Evolutionary conservation across 2,888 invertebrate genomes (phyloP).

Genomic region (Xestoiulus laeticollis): DNA sequence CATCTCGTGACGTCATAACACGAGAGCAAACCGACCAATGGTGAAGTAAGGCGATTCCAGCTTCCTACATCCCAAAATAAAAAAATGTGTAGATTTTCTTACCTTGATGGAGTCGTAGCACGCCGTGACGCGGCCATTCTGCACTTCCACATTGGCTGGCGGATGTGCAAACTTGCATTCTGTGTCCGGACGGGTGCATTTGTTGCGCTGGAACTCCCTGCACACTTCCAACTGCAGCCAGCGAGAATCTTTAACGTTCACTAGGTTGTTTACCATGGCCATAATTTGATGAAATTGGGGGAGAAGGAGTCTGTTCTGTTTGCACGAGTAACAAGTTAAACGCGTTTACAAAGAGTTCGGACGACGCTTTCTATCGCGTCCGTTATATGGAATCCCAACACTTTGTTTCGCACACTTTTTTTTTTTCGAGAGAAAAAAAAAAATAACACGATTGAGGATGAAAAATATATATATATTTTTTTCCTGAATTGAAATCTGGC

Average conservation of each 20-base stretch:
- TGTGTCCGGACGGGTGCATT: constrained; percentile 98
- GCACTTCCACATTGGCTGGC: constrained; percentile 98
- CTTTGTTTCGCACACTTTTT: neutral
- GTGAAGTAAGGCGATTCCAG: too few relatives aligned
- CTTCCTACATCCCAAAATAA: too few relatives aligned
- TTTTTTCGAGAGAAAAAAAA: neutral
- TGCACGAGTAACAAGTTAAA: neutral
- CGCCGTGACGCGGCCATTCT: constrained; percentile 99
- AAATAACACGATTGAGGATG: neutral
- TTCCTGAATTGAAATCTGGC: neutral
- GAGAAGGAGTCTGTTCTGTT: neutral
- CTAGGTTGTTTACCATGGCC: constrained; percentile 96
- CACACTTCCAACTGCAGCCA: constrained; percentile 99
- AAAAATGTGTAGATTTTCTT: constrained; percentile 60
- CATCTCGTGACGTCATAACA: too few relatives aligned
- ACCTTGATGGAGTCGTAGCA: constrained; percentile 99
- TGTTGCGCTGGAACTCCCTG: constrained; percentile 99
- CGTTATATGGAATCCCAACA: too few relatives aligned
- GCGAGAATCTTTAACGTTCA: constrained; percentile 98
- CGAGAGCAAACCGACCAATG: too few relatives aligned
- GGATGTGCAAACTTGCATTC: constrained; percentile 99
- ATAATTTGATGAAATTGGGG: constrained; percentile 65
- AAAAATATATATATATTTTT: neutral
- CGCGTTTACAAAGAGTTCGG: neutral
- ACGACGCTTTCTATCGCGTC: neutral